Conservation (phyloP, 2,888 invertebrate species). For the Clistopyga incitator region DNA sequence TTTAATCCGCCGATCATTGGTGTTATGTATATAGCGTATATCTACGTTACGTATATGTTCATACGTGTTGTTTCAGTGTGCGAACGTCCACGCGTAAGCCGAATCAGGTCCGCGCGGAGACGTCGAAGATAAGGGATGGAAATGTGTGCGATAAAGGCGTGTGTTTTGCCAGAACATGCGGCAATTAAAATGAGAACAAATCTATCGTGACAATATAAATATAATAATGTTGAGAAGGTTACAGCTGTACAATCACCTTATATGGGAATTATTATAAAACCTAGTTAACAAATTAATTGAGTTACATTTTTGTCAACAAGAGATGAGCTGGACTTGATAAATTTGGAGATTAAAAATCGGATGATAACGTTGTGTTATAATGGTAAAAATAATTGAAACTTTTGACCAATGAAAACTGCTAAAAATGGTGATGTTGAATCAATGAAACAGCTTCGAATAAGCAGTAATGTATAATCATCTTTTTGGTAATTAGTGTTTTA, state of each 20-base stretch:
- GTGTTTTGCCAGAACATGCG: conserved; percentile 19
- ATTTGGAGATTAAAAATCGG: neutral
- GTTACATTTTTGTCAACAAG: neutral
- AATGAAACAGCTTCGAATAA: too few relatives aligned
- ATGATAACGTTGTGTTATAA: neutral
- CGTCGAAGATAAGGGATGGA: conserved; percentile 51
- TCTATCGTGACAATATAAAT: neutral
- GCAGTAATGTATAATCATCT: too few relatives aligned
- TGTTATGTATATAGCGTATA: neutral
- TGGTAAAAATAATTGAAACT: too few relatives aligned
- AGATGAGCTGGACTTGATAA: neutral
- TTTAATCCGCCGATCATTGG: conserved; percentile 15
- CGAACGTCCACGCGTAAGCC: conserved; percentile 20
- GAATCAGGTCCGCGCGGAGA: conserved; percentile 30
- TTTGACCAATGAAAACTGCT: too few relatives aligned
- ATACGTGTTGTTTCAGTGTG: neutral
- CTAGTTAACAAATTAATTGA: neutral
- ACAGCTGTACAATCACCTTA: neutral
- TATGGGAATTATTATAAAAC: neutral
- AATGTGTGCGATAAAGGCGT: conserved; percentile 37
- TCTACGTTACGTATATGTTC: neutral
- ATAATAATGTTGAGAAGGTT: neutral
- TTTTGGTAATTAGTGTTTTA: too few relatives aligned
- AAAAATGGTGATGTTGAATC: too few relatives aligned
- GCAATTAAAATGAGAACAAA: conserved; percentile 18